These are phyloP conservation scores for Clivina fossor DNA, from an alignment of 2,888 invertebrate genomes.

Conservation along the genomic window DNA sequence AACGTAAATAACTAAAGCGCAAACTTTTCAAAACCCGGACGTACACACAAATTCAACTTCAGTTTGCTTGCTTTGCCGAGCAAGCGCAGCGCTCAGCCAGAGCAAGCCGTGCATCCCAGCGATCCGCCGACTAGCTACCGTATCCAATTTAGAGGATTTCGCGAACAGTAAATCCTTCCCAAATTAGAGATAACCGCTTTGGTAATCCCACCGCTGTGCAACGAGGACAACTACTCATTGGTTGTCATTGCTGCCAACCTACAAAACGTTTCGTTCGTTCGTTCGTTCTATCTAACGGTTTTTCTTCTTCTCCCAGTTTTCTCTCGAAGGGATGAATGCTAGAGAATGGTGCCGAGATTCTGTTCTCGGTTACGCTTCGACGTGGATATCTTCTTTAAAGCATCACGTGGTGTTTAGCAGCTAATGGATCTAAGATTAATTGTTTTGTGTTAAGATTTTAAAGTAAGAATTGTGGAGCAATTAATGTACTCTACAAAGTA, in stretches of 20 bases:
- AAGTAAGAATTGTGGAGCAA: no score
- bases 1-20: constrained; percentile 29
- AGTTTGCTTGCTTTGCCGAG: background rate
- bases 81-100: background rate
- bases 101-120: constrained; percentile 36
- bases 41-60: constrained; percentile 31
- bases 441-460: no score
- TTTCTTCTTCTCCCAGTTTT: background rate
- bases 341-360: no score
- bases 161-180: constrained; percentile 58
- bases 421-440: no score
- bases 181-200: constrained; percentile 60
- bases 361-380: no score
- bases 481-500: no score
- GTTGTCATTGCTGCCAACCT: constrained; percentile 40
- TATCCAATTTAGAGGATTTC: constrained; percentile 61
- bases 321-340: no score
- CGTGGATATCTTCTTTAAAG: no score
- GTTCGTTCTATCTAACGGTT: background rate
- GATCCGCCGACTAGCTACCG: constrained; percentile 36
- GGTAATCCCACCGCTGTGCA: constrained; percentile 49
- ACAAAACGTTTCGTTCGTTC: background rate
- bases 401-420: no score
- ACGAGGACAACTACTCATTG: constrained; percentile 46
- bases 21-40: constrained; percentile 31